A percentile compares a stretch with the other conserved stretches of the same genome.
These are phyloP conservation scores for Lepus americanus DNA, from an alignment of 2,113 vertebrate genomes.

Conservation along the genomic window DNA sequence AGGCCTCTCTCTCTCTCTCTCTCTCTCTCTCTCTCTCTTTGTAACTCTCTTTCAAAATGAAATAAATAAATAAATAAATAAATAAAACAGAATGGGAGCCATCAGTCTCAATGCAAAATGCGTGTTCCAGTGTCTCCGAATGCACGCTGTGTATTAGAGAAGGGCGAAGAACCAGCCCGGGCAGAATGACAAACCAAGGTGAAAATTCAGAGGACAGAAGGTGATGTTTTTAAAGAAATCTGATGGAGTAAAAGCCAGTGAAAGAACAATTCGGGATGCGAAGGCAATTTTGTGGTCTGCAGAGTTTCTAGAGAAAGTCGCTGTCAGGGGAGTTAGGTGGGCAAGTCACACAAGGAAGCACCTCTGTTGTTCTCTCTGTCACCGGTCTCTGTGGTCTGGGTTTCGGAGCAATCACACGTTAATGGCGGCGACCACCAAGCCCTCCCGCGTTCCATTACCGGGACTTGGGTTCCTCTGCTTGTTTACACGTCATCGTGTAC, in stretches of 20 bases:
- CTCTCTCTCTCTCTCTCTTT: no score
- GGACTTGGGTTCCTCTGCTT: neutral
- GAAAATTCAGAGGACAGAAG: rapidly evolving
- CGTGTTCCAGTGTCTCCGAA: rapidly evolving
- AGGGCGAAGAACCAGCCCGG: rapidly evolving
- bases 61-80: no score
- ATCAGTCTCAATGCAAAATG: neutral
- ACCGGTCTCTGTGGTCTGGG: neutral
- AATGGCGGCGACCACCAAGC: neutral
- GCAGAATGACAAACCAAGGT: rapidly evolving
- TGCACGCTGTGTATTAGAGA: rapidly evolving
- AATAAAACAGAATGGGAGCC: neutral
- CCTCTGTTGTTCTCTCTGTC: neutral
- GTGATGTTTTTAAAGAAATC: neutral
- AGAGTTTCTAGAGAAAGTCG: rapidly evolving
- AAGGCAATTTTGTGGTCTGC: rapidly evolving
- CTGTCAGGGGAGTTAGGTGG: rapidly evolving
- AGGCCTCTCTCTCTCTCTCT: no score
- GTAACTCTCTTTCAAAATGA: no score
- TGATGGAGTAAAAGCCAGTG: rapidly evolving
- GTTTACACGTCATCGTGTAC: neutral
- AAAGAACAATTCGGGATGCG: rapidly evolving
- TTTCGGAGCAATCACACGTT: neutral
- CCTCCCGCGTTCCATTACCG: neutral
- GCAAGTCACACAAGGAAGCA: rapidly evolving